A percentile compares a stretch with the other conserved stretches of the same genome.
Evolutionary conservation across 2,888 invertebrate genomes (phyloP).

Genomic region (Scaptomyza flava): DNA sequence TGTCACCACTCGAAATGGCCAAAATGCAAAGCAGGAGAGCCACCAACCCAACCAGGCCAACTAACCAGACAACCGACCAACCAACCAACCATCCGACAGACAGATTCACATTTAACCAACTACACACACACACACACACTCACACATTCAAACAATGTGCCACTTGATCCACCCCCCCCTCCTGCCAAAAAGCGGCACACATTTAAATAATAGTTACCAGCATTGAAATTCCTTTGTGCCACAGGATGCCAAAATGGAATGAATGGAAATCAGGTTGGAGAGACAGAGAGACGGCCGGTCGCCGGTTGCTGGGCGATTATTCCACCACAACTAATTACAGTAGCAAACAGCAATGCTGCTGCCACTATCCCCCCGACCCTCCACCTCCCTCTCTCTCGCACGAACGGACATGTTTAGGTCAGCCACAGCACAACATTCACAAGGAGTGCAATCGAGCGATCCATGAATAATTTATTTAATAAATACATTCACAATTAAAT

Average conservation of each 20-base stretch:
- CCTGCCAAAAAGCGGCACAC: slow-evolving; percentile 26
- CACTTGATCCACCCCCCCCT: slow-evolving; percentile 21
- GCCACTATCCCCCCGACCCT: background rate
- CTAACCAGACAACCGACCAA: slow-evolving; percentile 14
- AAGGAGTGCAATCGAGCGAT: slow-evolving; percentile 64
- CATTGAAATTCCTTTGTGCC: slow-evolving; percentile 47
- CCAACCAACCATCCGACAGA: slow-evolving; percentile 1
- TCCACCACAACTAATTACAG: slow-evolving; percentile 78
- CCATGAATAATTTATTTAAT: slow-evolving; percentile 79
- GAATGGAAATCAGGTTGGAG: background rate
- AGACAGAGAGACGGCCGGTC: slow-evolving; percentile 20
- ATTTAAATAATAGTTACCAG: slow-evolving; percentile 50
- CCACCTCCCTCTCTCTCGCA: background rate
- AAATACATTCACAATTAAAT: slow-evolving; percentile 78
- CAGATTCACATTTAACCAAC: slow-evolving; percentile 31
- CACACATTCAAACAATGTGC: slow-evolving; percentile 5
- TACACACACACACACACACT: slow-evolving; percentile 24
- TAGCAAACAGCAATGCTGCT: slow-evolving; percentile 58
- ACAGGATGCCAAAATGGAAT: slow-evolving; percentile 5
- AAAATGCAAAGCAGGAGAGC: slow-evolving; percentile 45
- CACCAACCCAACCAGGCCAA: slow-evolving; percentile 21
- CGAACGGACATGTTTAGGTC: slow-evolving; percentile 68
- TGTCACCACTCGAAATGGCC: slow-evolving; percentile 70
- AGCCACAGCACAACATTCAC: slow-evolving; percentile 67
- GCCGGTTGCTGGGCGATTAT: slow-evolving; percentile 74